Evolutionary conservation across 2,113 vertebrate species (phyloP).

Genomic region (Malurus cyaneus): DNA sequence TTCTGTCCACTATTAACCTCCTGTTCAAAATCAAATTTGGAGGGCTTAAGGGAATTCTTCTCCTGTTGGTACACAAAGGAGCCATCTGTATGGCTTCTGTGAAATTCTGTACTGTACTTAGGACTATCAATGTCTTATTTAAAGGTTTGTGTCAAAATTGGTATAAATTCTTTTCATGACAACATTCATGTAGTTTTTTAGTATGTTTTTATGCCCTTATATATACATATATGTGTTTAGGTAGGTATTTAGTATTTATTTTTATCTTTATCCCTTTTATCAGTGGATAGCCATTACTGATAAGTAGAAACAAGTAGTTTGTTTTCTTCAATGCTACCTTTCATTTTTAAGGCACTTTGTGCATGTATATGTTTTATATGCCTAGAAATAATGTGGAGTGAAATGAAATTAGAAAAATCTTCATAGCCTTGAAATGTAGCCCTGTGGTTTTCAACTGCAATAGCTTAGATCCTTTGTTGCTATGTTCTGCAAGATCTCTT

Average conservation of each 20-base stretch:
- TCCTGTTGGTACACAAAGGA: slow-evolving; percentile 50
- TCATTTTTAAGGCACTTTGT: not conserved
- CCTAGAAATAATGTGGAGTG: not conserved
- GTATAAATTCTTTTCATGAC: not conserved
- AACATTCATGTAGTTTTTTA: not conserved
- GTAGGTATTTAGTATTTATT: not conserved
- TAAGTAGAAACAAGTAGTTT: not conserved
- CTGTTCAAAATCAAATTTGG: slow-evolving; percentile 57
- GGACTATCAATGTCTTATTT: slow-evolving; percentile 33
- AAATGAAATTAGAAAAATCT: not conserved
- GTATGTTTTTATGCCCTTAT: not conserved
- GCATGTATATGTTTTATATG: not conserved
- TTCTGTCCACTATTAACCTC: slow-evolving; percentile 61
- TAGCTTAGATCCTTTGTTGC: not conserved
- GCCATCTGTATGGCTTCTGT: slow-evolving; percentile 62
- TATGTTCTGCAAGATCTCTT: not conserved
- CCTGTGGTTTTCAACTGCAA: not conserved
- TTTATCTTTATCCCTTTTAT: not conserved
- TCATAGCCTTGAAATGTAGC: not conserved
- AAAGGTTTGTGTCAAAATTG: not conserved
- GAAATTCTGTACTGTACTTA: slow-evolving; percentile 21
- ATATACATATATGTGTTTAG: not conserved
- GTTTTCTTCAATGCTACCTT: not conserved
- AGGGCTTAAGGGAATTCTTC: slow-evolving; percentile 54
- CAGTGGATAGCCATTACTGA: not conserved